Base-by-base conservation (phyloP, 2,888 invertebrate species). In the Linyphia triangularis region DNA sequence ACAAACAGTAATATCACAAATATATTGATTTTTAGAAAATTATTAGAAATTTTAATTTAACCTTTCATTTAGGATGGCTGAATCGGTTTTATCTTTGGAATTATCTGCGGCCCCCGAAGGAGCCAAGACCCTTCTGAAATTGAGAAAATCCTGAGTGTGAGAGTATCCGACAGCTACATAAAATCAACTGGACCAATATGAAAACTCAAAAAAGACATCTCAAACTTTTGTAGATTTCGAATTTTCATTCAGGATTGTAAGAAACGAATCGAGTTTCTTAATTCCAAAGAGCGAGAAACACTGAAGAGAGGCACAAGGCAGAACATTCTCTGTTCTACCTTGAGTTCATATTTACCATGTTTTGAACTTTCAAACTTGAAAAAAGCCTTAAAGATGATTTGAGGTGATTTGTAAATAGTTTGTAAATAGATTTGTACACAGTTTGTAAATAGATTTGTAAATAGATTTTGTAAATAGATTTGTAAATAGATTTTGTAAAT, bases 121-220 rank as follows among this genome's bases (percentile, higher is more conserved):
- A n/a, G n/a, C n/a, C n/a, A 85, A 6, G 78, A 85, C 1, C n/a
- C 70, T 9, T 7, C 16, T 33, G 85, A 85, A 51, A 2, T 85
- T 7, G 10, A 59, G 10, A 13, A 22, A 6, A 22, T 61, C 16
- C 10, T 85, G 40, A 30, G 43, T 2, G 16, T 24, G 16, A 70
- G 19, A 30, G 2, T 0, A 3, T 6, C 9, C 2, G 51, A 40
- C 4, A 43, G 5, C n/a, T n/a, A 30, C 10, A 40, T 78, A 4
- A 85, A 78, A 85, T n/a, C 33, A 33, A 10, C 24, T 24, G 78
- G 85, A 3, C 70, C 77, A n/a, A 7, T 85, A n/a, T 70, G 43
- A 43, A 61, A 65, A 13, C 24, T 85, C 9, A 85, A 85, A 40
- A 70, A n/a, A 30, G n/a, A 61, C 28, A 16, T 78, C 0, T 51